These are phyloP conservation scores for Cyrtonyx montezumae DNA, from an alignment of 2,113 vertebrate species.

Conservation along the genomic window DNA sequence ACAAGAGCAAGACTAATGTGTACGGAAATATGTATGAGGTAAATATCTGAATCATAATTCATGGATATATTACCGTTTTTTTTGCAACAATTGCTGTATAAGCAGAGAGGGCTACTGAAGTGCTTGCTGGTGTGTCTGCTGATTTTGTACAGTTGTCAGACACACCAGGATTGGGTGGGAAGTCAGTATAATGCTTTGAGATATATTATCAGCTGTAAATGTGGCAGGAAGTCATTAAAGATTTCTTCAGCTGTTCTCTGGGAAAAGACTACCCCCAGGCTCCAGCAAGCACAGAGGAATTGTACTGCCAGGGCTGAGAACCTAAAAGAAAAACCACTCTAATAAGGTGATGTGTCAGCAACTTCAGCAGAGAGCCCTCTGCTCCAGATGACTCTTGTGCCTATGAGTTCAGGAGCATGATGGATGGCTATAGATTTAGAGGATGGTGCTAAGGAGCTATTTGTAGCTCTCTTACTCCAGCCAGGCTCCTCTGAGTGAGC, in stretches of 20 bases:
- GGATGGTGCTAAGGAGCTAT: not conserved
- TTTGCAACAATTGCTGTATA: not conserved
- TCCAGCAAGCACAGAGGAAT: not conserved
- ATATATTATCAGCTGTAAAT: not conserved
- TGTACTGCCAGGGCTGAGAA: not conserved
- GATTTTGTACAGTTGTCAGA: not conserved
- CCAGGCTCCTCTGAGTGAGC: not conserved
- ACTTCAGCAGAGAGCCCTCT: not conserved
- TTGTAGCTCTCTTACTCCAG: not conserved
- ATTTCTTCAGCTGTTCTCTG: conserved; percentile 36
- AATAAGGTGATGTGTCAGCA: not conserved
- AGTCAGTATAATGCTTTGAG: not conserved
- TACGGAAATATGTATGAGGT: not conserved
- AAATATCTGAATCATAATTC: not conserved
- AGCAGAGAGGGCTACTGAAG: accelerated
- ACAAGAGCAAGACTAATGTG: not conserved
- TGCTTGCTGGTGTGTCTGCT: not conserved
- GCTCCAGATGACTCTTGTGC: not conserved
- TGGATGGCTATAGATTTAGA: accelerated
- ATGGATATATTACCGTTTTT: not conserved
- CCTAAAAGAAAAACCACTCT: not conserved
- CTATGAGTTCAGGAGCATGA: accelerated
- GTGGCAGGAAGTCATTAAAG: conserved; percentile 58
- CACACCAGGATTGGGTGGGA: not conserved
- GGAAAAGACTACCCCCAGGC: conserved; percentile 7